Percentiles rank a stretch among this genome's conserved stretches.
phyloP scores from a whole-genome alignment of 2,888 invertebrate genomes.

The Nephrotoma flavescens region DNA sequence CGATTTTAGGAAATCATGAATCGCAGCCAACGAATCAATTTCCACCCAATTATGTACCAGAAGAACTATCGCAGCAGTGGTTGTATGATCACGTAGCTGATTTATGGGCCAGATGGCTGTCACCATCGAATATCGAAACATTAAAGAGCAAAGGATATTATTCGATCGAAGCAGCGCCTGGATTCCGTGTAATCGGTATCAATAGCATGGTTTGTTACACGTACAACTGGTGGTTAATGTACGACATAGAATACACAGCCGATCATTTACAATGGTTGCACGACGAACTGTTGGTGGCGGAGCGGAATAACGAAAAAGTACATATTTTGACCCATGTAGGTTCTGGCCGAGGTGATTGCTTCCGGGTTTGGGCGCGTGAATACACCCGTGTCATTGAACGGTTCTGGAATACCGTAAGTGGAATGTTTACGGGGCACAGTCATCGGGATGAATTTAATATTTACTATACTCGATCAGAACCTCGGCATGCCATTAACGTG shows the following conservation, averaged over 20 bases:
- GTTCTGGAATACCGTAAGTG: constrained; percentile 57
- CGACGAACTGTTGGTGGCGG: constrained; percentile 54
- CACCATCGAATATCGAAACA: constrained; percentile 23
- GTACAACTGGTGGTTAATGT: constrained; percentile 45
- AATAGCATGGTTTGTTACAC: constrained; percentile 62
- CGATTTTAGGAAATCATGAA: constrained; percentile 73
- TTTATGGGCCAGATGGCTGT: constrained; percentile 57
- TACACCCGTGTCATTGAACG: constrained; percentile 52
- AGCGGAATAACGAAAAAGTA: constrained; percentile 56
- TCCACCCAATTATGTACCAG: constrained; percentile 38
- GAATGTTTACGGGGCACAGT: constrained; percentile 71
- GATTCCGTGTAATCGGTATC: constrained; percentile 58
- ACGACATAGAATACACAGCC: constrained; percentile 56
- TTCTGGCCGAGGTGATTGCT: constrained; percentile 51
- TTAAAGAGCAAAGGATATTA: constrained; percentile 62
- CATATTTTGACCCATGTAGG: constrained; percentile 77
- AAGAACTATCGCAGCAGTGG: constrained; percentile 49
- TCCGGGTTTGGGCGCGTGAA: constrained; percentile 54
- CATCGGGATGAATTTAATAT: constrained; percentile 62
- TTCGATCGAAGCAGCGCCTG: constrained; percentile 47
- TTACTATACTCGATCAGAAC: constrained; percentile 38
- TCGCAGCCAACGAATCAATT: constrained; percentile 66
- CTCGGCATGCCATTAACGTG: constrained; percentile 39
- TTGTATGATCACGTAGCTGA: constrained; percentile 55
- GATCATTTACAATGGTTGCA: constrained; percentile 71